Conservation (phyloP, 1,140 invertebrate species). For the Achroia grisella region DNA sequence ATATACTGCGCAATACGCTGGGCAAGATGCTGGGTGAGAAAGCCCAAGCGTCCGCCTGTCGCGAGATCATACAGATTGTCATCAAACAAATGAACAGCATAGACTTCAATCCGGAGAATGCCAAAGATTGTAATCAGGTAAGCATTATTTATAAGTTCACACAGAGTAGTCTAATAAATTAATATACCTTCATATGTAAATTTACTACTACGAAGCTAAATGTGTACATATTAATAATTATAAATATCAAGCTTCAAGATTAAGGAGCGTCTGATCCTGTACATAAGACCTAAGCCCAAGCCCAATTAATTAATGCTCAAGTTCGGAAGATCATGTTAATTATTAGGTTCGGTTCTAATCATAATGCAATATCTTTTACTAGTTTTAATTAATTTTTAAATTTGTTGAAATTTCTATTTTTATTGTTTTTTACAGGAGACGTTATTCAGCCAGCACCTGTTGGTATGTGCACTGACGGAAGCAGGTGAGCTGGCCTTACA, state of each 20-base stretch:
- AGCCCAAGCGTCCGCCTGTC: conserved; percentile 95
- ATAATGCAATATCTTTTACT: too few species aligned
- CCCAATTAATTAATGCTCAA: too few species aligned
- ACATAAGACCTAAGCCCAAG: too few species aligned
- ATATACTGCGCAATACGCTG: conserved; percentile 92
- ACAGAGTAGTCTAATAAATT: not conserved
- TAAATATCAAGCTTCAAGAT: too few species aligned
- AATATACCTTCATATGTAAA: too few species aligned
- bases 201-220: too few species aligned
- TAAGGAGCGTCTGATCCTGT: too few species aligned
- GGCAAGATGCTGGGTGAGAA: conserved; percentile 97
- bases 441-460: conserved; percentile 93
- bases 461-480: conserved; percentile 96
- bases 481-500: conserved; percentile 88
- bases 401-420: too few species aligned
- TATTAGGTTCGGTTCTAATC: too few species aligned
- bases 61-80: conserved; percentile 94
- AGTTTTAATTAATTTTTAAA: too few species aligned
- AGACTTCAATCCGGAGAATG: conserved; percentile 92
- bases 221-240: too few species aligned
- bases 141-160: not conserved
- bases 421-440: conserved; percentile 76
- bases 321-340: too few species aligned
- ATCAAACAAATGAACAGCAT: conserved; percentile 96
- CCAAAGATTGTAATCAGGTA: conserved; percentile 88